A percentile compares a stretch with the other conserved stretches of the same genome.
Conservation (phyloP, 2,113 vertebrate genomes). For the Oriolus oriolus region DNA sequence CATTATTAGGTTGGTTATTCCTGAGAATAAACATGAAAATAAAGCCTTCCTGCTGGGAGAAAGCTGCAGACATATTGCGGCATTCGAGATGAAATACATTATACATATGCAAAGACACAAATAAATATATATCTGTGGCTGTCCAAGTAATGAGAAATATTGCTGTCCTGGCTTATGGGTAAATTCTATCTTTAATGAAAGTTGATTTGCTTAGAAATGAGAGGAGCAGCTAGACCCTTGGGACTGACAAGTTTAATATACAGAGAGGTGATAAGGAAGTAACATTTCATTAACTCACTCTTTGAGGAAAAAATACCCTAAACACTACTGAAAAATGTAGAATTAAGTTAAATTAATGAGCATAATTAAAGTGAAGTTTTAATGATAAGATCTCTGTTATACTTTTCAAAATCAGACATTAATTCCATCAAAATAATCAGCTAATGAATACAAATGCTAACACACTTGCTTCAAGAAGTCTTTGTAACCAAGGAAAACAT, state of each 20-base stretch:
- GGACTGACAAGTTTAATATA: not conserved
- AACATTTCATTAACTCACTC: not conserved
- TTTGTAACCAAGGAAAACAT: not conserved
- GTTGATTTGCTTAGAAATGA: not conserved
- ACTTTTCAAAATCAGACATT: not conserved
- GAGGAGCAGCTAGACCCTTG: not conserved
- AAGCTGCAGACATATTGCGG: not conserved
- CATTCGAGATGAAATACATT: not conserved
- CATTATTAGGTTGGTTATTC: not conserved
- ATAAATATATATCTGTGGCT: not conserved
- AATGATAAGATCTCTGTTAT: not conserved
- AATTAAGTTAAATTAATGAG: not conserved
- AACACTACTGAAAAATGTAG: not conserved
- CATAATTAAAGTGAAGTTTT: not conserved
- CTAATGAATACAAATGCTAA: conserved; percentile 15
- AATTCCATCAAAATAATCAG: not conserved
- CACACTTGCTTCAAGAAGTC: not conserved
- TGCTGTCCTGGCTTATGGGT: not conserved
- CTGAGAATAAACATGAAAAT: not conserved
- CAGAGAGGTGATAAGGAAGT: not conserved
- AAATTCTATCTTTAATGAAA: not conserved
- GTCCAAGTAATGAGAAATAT: not conserved
- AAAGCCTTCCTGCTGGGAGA: not conserved
- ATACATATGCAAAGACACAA: not conserved
- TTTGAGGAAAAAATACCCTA: not conserved